Evolutionary conservation across 2,888 invertebrate species (phyloP).

Genomic region (Hydrotaea diabolus): DNA sequence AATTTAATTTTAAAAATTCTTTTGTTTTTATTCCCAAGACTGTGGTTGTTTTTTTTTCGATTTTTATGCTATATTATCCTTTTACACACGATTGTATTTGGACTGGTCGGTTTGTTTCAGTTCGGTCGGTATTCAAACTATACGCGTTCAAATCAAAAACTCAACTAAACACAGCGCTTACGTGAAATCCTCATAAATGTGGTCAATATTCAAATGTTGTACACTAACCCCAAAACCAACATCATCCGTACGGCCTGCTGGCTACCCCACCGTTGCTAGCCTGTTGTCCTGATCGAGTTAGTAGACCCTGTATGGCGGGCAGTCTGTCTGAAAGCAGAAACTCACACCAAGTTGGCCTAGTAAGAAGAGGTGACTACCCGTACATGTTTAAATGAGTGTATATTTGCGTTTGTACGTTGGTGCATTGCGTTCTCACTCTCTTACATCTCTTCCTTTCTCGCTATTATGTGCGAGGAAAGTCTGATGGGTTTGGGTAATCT

Average conservation of each 20-base stretch:
- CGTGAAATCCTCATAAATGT: constrained; percentile 55
- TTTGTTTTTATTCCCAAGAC: not conserved
- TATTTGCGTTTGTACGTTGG: not conserved
- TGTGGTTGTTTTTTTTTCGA: not conserved
- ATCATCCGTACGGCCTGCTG: not conserved
- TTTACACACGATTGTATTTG: not conserved
- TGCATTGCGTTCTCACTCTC: not conserved
- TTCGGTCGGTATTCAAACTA: constrained; percentile 36
- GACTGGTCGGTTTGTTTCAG: too few relatives aligned
- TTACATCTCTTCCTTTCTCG: not conserved
- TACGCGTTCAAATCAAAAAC: constrained; percentile 56
- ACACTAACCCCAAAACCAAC: not conserved
- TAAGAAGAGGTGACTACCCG: not conserved
- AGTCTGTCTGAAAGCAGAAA: constrained; percentile 37
- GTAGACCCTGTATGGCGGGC: constrained; percentile 12
- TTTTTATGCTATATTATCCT: not conserved
- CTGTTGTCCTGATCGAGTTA: constrained; percentile 43
- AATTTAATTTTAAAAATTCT: not conserved
- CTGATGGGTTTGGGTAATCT: not conserved
- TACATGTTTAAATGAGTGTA: not conserved
- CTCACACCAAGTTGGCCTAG: not conserved
- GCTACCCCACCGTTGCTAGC: constrained; percentile 20
- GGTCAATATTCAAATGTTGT: constrained; percentile 64
- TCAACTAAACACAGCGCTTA: constrained; percentile 49
- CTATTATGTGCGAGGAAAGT: not conserved